phyloP scores from a whole-genome alignment of 2,888 invertebrate species.

The Athetis lepigone region DNA sequence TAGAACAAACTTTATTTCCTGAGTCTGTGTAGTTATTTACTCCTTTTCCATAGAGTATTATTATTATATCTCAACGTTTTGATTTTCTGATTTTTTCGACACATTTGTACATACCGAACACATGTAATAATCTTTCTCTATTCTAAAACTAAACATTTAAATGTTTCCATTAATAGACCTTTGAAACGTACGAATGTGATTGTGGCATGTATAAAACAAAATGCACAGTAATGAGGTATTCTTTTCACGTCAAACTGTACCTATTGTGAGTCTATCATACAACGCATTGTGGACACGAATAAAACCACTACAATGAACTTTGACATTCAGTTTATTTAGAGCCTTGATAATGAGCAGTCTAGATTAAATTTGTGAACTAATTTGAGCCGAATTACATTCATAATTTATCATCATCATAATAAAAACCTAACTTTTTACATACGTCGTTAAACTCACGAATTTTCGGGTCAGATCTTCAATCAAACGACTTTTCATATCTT shows the following conservation, averaged over 20 bases:
- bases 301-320: conserved; percentile 14
- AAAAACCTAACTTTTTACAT: background rate
- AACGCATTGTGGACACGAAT: conserved; percentile 13
- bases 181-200: conserved; percentile 32
- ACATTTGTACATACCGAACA: conserved; percentile 18
- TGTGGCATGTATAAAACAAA: conserved; percentile 36
- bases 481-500: too few species aligned
- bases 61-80: too few species aligned
- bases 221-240: background rate
- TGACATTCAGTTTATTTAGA: conserved; percentile 5
- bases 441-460: too few species aligned
- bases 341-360: conserved; percentile 3
- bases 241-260: background rate
- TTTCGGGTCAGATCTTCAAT: background rate
- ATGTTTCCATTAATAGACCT: conserved; percentile 35
- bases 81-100: too few species aligned
- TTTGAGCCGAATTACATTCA: background rate
- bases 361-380: conserved; percentile 1
- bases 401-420: background rate
- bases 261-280: conserved; percentile 9
- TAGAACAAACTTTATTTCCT: too few species aligned
- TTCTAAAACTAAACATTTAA: conserved; percentile 28
- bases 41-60: too few species aligned
- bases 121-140: conserved; percentile 6
- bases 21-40: too few species aligned